Evolutionary conservation across 2,113 vertebrate genomes (phyloP).

Genomic region (Boleophthalmus pectinirostris): DNA sequence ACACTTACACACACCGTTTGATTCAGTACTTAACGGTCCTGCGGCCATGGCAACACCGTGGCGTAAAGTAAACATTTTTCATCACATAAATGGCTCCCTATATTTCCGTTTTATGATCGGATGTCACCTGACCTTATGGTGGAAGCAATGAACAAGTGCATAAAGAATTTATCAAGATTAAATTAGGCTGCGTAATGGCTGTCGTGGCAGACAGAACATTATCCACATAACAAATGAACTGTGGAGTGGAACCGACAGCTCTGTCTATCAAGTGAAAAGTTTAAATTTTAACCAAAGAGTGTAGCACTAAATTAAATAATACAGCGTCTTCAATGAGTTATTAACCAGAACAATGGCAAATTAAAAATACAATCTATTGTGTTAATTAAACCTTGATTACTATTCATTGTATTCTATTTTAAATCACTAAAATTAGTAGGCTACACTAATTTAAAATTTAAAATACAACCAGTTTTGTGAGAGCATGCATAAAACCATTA

Average conservation of each 20-base stretch:
- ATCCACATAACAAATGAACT: conserved; percentile 2
- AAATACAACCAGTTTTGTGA: background rate
- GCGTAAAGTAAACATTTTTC: conserved; percentile 49
- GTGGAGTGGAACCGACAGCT: background rate
- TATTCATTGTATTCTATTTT: background rate
- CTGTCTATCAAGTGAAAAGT: background rate
- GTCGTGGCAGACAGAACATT: conserved; percentile 3
- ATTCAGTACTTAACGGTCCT: conserved; percentile 43
- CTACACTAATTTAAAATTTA: background rate
- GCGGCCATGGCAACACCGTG: conserved; percentile 36
- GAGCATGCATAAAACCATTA: background rate
- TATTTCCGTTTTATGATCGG: conserved; percentile 7
- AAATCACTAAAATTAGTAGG: background rate
- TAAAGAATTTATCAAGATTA: conserved; percentile 12
- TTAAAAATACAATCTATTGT: conserved; percentile 1
- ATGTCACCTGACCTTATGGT: conserved; percentile 11
- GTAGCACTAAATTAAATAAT: background rate
- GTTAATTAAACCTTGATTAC: background rate
- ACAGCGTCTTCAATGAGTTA: background rate
- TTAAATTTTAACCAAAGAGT: background rate
- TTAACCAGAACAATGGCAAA: background rate
- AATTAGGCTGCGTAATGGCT: conserved; percentile 8
- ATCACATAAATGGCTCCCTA: conserved; percentile 33
- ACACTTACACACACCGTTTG: conserved; percentile 60
- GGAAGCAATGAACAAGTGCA: conserved; percentile 8